These are phyloP conservation scores for Apteryx mantelli DNA, from an alignment of 2,113 vertebrate genomes.

Conservation along the genomic window DNA sequence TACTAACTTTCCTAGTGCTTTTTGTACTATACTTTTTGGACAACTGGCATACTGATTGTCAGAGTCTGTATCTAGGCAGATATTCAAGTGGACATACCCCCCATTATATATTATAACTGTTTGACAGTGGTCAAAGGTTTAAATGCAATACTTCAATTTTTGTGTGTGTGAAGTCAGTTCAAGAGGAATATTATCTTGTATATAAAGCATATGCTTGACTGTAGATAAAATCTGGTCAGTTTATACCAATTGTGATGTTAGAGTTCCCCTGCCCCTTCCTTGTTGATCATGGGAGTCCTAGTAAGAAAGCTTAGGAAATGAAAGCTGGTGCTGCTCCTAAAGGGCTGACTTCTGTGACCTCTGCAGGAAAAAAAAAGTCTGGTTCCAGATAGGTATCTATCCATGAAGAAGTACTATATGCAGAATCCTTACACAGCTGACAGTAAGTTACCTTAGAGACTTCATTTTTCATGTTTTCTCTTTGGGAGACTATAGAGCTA, in stretches of 20 bases:
- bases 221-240: fast-evolving
- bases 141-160: neutral
- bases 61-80: neutral
- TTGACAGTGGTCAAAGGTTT: neutral
- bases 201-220: neutral
- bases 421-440: neutral
- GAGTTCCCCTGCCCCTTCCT: neutral
- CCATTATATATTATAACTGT: neutral
- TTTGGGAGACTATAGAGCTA: neutral
- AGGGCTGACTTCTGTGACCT: neutral
- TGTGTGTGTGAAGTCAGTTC: neutral
- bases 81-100: neutral
- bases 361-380: neutral
- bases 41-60: neutral
- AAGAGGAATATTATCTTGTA: neutral
- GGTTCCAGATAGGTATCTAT: neutral
- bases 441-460: neutral
- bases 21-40: neutral
- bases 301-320: neutral
- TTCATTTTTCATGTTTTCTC: neutral
- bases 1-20: neutral
- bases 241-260: neutral
- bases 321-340: neutral
- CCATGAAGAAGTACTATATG: neutral
- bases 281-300: neutral